Evolutionary conservation across 1,140 invertebrate genomes (phyloP).

Genomic region (Papilio polytes): DNA sequence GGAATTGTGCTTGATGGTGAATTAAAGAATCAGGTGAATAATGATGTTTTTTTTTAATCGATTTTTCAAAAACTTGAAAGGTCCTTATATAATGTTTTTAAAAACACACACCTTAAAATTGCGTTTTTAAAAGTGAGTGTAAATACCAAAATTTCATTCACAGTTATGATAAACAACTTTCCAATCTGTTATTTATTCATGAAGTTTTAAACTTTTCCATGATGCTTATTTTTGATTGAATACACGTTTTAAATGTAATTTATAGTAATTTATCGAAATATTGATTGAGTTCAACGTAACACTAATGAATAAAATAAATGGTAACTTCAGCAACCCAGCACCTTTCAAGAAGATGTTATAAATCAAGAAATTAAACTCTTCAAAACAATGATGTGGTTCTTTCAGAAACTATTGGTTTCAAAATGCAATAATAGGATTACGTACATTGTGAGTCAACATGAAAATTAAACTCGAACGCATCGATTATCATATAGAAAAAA

Average conservation of each 20-base stretch:
- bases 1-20: too few species aligned
- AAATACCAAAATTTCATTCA: neutral
- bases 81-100: neutral
- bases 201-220: neutral
- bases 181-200: neutral
- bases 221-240: neutral
- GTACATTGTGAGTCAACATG: neutral
- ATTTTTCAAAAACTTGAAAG: neutral
- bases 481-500: constrained; percentile 35
- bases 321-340: too few species aligned
- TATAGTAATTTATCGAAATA: neutral
- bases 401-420: too few species aligned
- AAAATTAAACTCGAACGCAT: neutral
- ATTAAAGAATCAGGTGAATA: too few species aligned
- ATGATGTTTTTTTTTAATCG: neutral
- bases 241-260: neutral
- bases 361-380: too few species aligned
- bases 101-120: neutral
- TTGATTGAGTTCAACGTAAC: too few species aligned
- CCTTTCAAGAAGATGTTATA: too few species aligned
- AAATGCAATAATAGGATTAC: neutral
- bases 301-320: too few species aligned
- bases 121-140: neutral
- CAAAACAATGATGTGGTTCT: too few species aligned
- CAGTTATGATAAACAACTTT: constrained; percentile 1